Conservation (phyloP, 1,140 invertebrate species). For the Lucilia sericata region DNA sequence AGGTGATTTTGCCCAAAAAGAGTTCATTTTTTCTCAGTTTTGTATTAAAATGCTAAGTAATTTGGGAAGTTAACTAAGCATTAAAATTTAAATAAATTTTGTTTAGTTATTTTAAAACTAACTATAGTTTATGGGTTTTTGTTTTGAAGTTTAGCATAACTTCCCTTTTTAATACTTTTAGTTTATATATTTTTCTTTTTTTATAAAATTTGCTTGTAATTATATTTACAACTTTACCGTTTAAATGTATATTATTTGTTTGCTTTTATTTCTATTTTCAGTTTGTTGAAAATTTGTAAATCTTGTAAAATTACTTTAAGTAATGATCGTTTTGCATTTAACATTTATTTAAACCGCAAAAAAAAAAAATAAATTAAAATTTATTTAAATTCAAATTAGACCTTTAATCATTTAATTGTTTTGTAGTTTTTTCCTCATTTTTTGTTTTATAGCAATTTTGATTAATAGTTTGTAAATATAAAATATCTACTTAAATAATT, state of each 20-base stretch:
- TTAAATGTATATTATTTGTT: conserved; percentile 16
- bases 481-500: conserved; percentile 4
- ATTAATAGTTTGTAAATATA: neutral
- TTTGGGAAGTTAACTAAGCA: neutral
- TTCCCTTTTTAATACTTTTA: neutral
- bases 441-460: neutral
- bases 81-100: neutral
- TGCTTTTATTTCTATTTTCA: neutral
- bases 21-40: conserved; percentile 8
- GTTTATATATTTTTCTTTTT: too few relatives aligned
- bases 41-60: too few relatives aligned
- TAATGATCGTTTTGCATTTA: neutral
- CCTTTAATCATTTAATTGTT: conserved; percentile 14
- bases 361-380: neutral
- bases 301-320: neutral
- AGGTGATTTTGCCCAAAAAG: conserved; percentile 34
- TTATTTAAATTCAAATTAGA: conserved; percentile 18
- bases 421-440: neutral
- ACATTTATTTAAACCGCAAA: neutral
- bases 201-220: neutral
- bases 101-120: too few relatives aligned
- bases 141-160: too few relatives aligned
- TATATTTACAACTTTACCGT: conserved; percentile 15
- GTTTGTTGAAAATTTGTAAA: neutral
- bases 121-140: too few relatives aligned